Percentiles rank a stretch among this genome's conserved stretches.
phyloP scores from a whole-genome alignment of 2,113 vertebrate genomes.

The Pseudorasbora parva region DNA sequence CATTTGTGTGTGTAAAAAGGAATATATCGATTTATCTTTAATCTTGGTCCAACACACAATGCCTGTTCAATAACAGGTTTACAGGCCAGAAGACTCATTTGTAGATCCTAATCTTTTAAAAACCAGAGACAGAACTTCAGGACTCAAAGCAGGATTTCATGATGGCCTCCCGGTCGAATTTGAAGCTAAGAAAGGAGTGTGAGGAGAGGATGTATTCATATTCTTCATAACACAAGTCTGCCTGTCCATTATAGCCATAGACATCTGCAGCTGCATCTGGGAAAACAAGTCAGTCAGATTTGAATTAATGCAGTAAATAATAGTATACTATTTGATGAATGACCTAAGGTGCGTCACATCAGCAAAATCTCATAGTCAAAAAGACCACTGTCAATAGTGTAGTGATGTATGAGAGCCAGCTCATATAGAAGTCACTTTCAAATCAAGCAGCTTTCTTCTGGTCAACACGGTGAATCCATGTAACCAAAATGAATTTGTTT shows the following conservation, averaged over 20 bases:
- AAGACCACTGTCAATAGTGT: neutral
- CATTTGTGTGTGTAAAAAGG: neutral
- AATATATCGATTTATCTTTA: neutral
- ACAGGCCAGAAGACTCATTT: neutral
- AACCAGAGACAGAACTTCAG: conserved; percentile 67
- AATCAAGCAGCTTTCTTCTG: neutral
- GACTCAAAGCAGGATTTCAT: conserved; percentile 91
- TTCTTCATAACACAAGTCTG: conserved; percentile 77
- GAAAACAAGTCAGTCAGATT: neutral
- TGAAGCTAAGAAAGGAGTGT: conserved; percentile 90
- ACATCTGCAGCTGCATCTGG: conserved; percentile 72
- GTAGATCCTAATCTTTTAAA: neutral
- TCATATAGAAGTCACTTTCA: no score
- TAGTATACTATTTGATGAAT: neutral
- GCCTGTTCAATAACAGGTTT: neutral
- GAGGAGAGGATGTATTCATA: conserved; percentile 82
- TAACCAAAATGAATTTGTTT: neutral
- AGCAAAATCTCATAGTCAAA: neutral
- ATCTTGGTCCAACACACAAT: conserved; percentile 47
- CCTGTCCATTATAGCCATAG: conserved; percentile 70
- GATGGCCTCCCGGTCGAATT: conserved; percentile 92
- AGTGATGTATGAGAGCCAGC: neutral
- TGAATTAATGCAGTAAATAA: neutral
- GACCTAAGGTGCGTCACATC: neutral
- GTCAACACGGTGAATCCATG: neutral